A percentile compares a stretch with the other conserved stretches of the same genome.
phyloP scores from a whole-genome alignment of 2,113 vertebrate species.

The Stegastes partitus region DNA sequence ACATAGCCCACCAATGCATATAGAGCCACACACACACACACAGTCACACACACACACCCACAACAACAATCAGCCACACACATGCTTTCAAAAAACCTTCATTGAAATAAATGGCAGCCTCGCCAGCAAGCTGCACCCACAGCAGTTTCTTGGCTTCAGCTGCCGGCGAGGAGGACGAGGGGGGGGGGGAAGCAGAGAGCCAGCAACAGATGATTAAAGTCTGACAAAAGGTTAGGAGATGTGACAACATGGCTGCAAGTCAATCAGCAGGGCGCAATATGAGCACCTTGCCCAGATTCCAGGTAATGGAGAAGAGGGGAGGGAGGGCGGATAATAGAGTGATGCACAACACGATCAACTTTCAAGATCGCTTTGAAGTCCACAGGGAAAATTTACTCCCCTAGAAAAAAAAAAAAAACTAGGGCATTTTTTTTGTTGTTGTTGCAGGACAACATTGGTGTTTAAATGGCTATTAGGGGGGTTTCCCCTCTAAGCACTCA shows the following conservation, averaged over 20 bases:
- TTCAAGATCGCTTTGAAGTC: conserved; percentile 73
- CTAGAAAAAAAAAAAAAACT: not conserved
- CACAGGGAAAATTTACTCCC: conserved; percentile 45
- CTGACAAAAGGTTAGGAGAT: conserved; percentile 73
- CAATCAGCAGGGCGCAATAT: conserved; percentile 82
- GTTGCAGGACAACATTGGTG: conserved; percentile 43
- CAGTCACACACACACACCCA: conserved; percentile 27
- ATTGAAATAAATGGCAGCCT: conserved; percentile 80
- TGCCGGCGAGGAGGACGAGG: not conserved
- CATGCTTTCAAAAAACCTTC: conserved; percentile 63
- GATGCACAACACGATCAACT: conserved; percentile 72
- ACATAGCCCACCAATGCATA: conserved; percentile 48
- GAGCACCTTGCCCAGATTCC: conserved; percentile 65
- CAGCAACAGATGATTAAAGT: conserved; percentile 78
- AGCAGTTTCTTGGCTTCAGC: conserved; percentile 60
- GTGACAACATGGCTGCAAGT: conserved; percentile 77
- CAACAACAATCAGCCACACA: conserved; percentile 40
- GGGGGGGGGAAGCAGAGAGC: not conserved
- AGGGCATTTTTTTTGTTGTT: conserved; percentile 25
- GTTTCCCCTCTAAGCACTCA: conserved; percentile 11
- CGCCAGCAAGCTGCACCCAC: conserved; percentile 71
- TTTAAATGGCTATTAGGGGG: conserved; percentile 56
- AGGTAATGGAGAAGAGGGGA: conserved; percentile 62
- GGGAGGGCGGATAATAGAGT: conserved; percentile 42
- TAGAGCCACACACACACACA: conserved; percentile 21